Evolutionary conservation across 2,113 vertebrate species (phyloP), one percentile per base, ranked within the genome.

Genomic region (Paratilapia polleni): DNA sequence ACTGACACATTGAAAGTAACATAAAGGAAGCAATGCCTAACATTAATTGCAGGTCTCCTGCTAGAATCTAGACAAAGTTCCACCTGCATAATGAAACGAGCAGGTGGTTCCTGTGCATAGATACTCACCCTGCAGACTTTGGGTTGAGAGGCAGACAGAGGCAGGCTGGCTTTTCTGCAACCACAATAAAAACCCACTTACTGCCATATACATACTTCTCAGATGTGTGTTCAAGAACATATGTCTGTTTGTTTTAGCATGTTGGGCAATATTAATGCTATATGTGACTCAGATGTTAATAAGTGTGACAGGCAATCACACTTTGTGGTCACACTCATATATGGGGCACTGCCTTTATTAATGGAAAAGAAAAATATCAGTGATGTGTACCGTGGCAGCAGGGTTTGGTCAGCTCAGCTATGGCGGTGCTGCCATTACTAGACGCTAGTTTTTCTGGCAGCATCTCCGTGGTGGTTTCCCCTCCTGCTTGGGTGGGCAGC

Each of bases 81-180:
- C 63, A 8, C 1, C 49, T 61, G 62, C 22, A 4, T 28, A 63
- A 60, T 54, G 61, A 77, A 70, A 43, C 20, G 15, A 24, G 77
- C 57, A 52, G 36, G 58, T 43, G 3, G 20, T 36, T 22, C 47
- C 41, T 20, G 13, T 10, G 2, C 8, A 31, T 26, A 62, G 59
- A 85, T 74, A 94, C 96, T 90, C 86, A 96, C 96, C 95, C 94
- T 82, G 94, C 89, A 87, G 95, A 88, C 91, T 95, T 96, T 77
- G 93, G 78, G 81, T 93, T 91, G 87, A 96, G 95, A 22, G 96
- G 95, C 92, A 96, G 94, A 88, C 96, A 95, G 70, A 96, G 95
- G 91, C 94, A 95, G 90, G 92, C 90, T 61, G 94, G 93, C 79
- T 96, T 96, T 77, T 95, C 96, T 96, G 94, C 56, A 94, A 94